These are phyloP conservation scores for Heteronetta atricapilla DNA, from an alignment of 2,113 vertebrate genomes.

Conservation along the genomic window DNA sequence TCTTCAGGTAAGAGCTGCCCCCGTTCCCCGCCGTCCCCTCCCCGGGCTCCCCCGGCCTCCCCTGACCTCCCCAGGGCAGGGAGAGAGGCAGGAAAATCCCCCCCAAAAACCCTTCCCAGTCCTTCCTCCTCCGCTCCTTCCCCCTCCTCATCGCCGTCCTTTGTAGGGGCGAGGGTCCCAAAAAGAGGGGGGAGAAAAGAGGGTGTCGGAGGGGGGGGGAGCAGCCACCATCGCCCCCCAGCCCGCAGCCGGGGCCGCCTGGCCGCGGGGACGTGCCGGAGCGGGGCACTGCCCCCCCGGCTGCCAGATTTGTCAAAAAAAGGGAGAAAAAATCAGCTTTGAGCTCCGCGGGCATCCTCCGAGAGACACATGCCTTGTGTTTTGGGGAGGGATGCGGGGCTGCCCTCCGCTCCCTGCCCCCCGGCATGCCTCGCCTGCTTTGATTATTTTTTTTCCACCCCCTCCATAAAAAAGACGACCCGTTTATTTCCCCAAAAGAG, in stretches of 20 bases:
- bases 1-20: conserved; percentile 88
- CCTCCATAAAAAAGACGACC: background rate
- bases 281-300: background rate
- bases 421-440: conserved; percentile 15
- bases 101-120: too few species aligned
- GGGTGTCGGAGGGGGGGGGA: too few species aligned
- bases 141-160: too few species aligned
- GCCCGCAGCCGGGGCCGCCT: background rate
- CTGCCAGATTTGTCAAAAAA: background rate
- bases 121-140: background rate
- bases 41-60: background rate
- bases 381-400: background rate
- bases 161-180: too few species aligned
- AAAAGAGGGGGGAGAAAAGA: background rate
- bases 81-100: background rate
- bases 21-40: background rate
- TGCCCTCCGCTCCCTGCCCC: background rate
- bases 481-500: background rate
- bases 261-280: background rate
- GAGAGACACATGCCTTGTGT: background rate
- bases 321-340: background rate
- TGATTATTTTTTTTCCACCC: background rate
- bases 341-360: background rate
- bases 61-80: background rate
- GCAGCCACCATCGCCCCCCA: background rate